Percentiles rank a stretch among this genome's conserved stretches.
Conservation (phyloP, 2,797 vertebrate species). For the Orestias chungarensis region DNA sequence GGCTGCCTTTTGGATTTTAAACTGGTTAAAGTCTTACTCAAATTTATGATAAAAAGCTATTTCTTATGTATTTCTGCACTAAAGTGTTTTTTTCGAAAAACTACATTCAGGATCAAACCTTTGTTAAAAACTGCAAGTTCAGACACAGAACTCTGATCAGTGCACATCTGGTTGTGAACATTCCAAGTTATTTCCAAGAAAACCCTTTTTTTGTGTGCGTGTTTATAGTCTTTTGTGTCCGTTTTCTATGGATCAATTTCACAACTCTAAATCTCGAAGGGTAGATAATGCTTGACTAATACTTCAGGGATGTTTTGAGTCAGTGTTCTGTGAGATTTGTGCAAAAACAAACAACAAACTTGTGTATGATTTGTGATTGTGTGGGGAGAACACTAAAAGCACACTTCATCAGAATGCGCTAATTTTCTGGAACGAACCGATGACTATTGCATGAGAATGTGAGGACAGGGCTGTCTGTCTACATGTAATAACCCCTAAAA, state of each 20-base stretch:
- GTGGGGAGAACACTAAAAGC: not conserved
- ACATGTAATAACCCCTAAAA: not conserved
- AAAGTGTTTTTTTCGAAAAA: not conserved
- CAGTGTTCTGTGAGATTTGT: not conserved
- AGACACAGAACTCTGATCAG: not conserved
- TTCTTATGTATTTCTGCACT: not conserved
- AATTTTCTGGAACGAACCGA: not conserved
- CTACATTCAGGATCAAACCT: not conserved
- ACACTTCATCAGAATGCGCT: not conserved
- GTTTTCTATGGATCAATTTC: not conserved
- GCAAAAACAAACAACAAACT: no score
- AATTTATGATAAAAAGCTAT: no score
- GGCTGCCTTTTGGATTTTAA: not conserved
- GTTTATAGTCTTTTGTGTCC: not conserved
- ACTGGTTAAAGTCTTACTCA: not conserved
- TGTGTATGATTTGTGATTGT: not conserved
- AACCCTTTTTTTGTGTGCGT: not conserved
- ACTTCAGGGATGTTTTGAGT: not conserved
- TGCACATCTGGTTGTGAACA: not conserved
- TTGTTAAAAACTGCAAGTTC: not conserved
- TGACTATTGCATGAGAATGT: not conserved
- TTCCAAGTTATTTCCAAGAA: not conserved
- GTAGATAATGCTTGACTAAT: not conserved
- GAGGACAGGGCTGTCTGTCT: not conserved
- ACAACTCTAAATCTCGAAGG: not conserved